Evolutionary conservation across 2,113 vertebrate species (phyloP).

Genomic region (Xiphorhynchus elegans): DNA sequence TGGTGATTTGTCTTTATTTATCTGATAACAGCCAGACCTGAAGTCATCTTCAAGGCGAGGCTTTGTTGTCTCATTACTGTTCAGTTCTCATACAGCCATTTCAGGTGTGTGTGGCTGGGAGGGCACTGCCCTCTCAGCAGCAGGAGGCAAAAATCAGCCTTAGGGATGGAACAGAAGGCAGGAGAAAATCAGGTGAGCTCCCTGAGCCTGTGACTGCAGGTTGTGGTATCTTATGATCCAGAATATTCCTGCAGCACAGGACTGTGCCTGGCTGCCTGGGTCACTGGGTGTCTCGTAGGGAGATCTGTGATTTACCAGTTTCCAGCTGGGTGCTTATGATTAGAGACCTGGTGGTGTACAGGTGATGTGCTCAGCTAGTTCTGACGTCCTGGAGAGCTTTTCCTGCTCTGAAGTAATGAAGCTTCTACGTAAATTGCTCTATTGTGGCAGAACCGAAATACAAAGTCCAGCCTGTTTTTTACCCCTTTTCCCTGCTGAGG

Average conservation of each 20-base stretch:
- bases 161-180: background rate
- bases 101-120: background rate
- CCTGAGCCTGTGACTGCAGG: background rate
- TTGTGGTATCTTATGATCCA: accelerated
- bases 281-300: background rate
- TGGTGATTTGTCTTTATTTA: background rate
- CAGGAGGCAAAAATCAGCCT: background rate
- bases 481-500: background rate
- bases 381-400: background rate
- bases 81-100: background rate
- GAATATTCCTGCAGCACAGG: background rate
- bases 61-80: background rate
- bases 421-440: background rate
- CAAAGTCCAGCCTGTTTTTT: background rate
- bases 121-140: background rate
- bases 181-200: background rate
- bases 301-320: background rate
- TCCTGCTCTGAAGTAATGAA: background rate
- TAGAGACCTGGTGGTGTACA: background rate
- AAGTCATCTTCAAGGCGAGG: background rate
- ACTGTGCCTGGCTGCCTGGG: background rate
- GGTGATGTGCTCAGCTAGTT: background rate
- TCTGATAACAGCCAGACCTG: background rate
- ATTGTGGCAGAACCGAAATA: background rate
- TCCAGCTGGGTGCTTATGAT: background rate